phyloP scores from a whole-genome alignment of 1,140 invertebrate species.

The Cotesia chilonis region DNA sequence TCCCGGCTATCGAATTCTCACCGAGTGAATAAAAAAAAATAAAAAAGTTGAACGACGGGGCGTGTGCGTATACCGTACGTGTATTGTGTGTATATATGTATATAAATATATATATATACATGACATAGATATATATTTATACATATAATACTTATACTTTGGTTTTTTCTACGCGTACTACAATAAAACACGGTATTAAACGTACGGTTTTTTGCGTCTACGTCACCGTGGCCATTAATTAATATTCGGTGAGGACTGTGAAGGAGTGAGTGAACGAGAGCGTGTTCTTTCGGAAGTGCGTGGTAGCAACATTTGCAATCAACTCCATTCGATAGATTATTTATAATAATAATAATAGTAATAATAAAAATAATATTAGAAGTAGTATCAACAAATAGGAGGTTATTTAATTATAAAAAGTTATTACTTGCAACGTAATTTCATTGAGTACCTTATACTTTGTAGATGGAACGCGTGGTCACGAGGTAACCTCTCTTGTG shows the following conservation, averaged over 20 bases:
- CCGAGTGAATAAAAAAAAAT: constrained; percentile 39
- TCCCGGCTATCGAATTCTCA: constrained; percentile 44
- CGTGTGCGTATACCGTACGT: constrained; percentile 38
- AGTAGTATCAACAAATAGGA: too few relatives aligned
- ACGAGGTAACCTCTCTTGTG: constrained; percentile 13
- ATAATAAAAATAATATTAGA: not conserved
- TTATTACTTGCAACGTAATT: constrained; percentile 1
- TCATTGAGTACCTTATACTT: not conserved
- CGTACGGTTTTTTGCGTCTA: not conserved
- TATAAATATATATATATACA: not conserved
- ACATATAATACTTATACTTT: not conserved
- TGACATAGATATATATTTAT: constrained; percentile 8
- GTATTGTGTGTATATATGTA: not conserved
- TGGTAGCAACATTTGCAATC: constrained; percentile 2
- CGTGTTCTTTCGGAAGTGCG: constrained; percentile 9
- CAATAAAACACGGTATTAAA: not conserved
- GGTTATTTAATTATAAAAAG: not conserved
- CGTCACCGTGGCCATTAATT: not conserved
- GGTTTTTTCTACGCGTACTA: constrained; percentile 8
- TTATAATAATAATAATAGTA: constrained; percentile 16
- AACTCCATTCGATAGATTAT: not conserved
- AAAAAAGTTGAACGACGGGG: constrained; percentile 33
- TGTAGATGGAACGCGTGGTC: constrained; percentile 9
- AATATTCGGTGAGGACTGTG: constrained; percentile 2
- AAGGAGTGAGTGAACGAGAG: not conserved